Evolutionary conservation across 2,797 vertebrate species (phyloP), one percentile per base, ranked within the genome.

Genomic region (Centropyge bicolor): DNA sequence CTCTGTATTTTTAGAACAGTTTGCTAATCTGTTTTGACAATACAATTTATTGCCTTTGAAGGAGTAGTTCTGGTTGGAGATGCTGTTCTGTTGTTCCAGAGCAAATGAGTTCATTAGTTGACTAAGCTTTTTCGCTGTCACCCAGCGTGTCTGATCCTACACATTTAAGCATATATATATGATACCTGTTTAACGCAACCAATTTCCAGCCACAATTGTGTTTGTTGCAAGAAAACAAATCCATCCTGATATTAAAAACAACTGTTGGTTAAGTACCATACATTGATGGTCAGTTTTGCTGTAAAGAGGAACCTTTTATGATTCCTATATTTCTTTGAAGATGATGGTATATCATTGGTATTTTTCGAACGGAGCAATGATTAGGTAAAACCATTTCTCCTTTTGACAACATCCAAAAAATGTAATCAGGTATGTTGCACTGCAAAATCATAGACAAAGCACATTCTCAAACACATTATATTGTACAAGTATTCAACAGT

Each of bases 71-170:
- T n/a, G n/a, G n/a, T n/a, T n/a, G n/a, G n/a, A n/a, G n/a, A n/a
- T n/a, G n/a, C n/a, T n/a, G n/a, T 72, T 78, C 55, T 49, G 48
- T 80, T 80, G 66, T 74, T 82, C 57, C 35, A 52, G 40, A 70
- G 2, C 20, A 80, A 70, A 80, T 72, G 0, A 48, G 49, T n/a
- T n/a, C n/a, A n/a, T n/a, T n/a, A n/a, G n/a, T n/a, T n/a, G n/a
- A n/a, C n/a, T n/a, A n/a, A 72, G 73, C 48, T 68, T 48, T 74
- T 83, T 70, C 74, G 6, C 77, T 77, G 48, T 69, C 55, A 68
- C 55, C 8, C 38, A 70, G n/a, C 6, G 1, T 54, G n/a, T 64
- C 61, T 71, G 56, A 82, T 60, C 70, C 51, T 41, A 20, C 2
- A 35, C 52, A 56, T 55, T n/a, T n/a, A n/a, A n/a, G n/a, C n/a